These are phyloP conservation scores for Myzus persicae DNA, from an alignment of 1,140 invertebrate species.

Conservation along the genomic window DNA sequence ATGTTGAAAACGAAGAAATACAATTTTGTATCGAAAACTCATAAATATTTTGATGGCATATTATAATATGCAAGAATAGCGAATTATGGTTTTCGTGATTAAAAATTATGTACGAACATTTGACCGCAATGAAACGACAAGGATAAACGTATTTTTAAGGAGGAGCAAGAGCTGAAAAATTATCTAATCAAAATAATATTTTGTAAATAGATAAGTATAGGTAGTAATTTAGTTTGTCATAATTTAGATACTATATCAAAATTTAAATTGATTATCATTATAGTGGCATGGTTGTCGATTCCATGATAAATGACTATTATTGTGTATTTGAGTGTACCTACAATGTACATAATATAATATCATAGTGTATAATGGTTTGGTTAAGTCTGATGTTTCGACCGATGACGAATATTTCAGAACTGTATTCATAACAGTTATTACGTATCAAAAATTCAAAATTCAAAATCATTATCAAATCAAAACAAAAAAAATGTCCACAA, in stretches of 20 bases:
- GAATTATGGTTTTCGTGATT: background rate
- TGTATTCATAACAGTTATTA: background rate
- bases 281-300: background rate
- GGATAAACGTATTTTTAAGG: background rate
- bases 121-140: background rate
- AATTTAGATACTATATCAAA: background rate
- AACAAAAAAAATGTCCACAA: background rate
- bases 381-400: background rate
- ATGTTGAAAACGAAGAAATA: background rate
- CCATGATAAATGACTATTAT: background rate
- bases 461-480: no score
- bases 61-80: background rate
- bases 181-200: background rate
- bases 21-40: background rate
- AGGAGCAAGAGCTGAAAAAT: background rate
- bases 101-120: background rate
- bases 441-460: no score
- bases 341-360: background rate
- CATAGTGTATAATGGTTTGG: background rate
- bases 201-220: background rate
- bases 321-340: background rate
- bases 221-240: no score
- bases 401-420: background rate
- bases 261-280: slow-evolving; percentile 2
- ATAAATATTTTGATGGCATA: background rate